Percentiles rank a stretch among this genome's conserved stretches.
Conservation (phyloP, 2,113 vertebrate species). For the Rana temporaria region DNA sequence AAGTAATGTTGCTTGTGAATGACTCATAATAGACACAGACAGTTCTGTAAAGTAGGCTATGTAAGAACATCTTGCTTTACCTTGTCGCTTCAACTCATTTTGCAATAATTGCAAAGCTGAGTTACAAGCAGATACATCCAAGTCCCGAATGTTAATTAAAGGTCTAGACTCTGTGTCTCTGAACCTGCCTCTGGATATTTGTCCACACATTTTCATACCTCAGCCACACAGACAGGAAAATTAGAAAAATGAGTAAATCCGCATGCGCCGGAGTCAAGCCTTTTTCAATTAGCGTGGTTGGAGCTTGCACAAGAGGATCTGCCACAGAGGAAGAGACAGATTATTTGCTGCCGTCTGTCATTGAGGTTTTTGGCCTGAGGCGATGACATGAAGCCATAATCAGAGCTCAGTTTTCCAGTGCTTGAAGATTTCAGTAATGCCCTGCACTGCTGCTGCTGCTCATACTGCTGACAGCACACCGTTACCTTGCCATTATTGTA, state of each 20-base stretch:
- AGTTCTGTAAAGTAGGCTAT: not conserved
- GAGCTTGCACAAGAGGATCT: conserved; percentile 49
- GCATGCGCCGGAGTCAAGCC: not conserved
- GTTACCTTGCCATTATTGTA: not conserved
- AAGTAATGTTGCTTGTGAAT: not conserved
- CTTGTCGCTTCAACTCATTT: conserved; percentile 16
- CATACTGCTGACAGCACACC: conserved; percentile 42
- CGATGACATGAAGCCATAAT: conserved; percentile 56
- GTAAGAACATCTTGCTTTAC: conserved; percentile 44
- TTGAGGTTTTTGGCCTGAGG: conserved; percentile 43
- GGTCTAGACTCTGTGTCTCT: conserved; percentile 70
- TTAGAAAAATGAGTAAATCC: conserved; percentile 59
- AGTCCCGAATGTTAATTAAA: conserved; percentile 70
- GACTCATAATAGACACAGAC: not conserved
- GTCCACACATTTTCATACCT: conserved; percentile 65
- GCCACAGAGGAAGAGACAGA: conserved; percentile 49
- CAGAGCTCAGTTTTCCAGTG: conserved; percentile 46
- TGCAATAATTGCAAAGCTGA: conserved; percentile 61
- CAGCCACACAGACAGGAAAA: conserved; percentile 62
- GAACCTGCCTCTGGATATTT: conserved; percentile 65
- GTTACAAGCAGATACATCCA: conserved; percentile 62
- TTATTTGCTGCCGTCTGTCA: conserved; percentile 61
- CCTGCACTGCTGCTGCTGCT: conserved; percentile 14
- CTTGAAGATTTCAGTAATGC: conserved; percentile 52
- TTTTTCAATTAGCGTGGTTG: conserved; percentile 49